Percentiles rank a stretch among this genome's conserved stretches.
These are phyloP conservation scores for Micrastur ruficollis DNA, from an alignment of 2,797 vertebrate species.

Conservation along the genomic window DNA sequence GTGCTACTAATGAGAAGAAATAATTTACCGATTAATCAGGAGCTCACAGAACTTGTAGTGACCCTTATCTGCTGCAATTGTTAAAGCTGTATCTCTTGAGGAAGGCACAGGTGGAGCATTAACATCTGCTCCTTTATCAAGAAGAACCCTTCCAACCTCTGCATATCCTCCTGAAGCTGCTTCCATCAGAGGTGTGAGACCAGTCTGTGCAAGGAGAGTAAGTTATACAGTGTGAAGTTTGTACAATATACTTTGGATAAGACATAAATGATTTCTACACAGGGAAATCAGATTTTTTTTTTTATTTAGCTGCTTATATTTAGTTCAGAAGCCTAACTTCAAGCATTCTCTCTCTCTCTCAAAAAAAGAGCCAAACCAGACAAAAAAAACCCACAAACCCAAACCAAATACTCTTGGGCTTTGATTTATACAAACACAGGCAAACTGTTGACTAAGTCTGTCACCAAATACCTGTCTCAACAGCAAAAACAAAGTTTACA, in stretches of 20 bases:
- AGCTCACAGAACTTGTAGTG: constrained; percentile 99
- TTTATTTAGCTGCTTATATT: background rate
- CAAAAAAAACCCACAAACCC: background rate
- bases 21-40: constrained; percentile 89
- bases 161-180: constrained; percentile 98
- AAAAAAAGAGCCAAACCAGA: background rate
- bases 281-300: background rate
- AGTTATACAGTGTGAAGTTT: background rate
- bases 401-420: background rate
- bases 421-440: background rate
- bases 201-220: constrained; percentile 81
- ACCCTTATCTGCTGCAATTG: constrained; percentile 98
- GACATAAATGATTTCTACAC: background rate
- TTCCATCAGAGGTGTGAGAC: constrained; percentile 98
- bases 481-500: background rate
- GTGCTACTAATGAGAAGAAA: background rate
- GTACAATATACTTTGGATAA: background rate
- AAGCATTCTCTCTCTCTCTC: background rate
- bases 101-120: constrained; percentile 98
- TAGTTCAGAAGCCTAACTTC: background rate
- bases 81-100: constrained; percentile 96
- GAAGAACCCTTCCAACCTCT: constrained; percentile 95
- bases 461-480: constrained; percentile 3
- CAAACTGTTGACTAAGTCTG: background rate
- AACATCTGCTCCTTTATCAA: constrained; percentile 98